phyloP scores from a whole-genome alignment of 2,113 vertebrate species.

The Dicrurus megarhynchus region DNA sequence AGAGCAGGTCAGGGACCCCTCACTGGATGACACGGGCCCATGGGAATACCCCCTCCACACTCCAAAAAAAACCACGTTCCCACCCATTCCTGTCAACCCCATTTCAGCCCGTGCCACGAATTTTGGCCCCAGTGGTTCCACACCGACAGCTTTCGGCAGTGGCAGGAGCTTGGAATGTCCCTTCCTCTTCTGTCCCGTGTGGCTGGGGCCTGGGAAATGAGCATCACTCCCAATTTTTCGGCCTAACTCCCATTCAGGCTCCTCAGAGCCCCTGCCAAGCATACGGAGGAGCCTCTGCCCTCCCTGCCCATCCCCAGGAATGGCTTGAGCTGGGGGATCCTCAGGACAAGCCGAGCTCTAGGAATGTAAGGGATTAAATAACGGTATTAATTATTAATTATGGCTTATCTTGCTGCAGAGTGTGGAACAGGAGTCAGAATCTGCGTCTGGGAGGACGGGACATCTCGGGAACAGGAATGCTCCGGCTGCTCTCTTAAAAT shows the following conservation, averaged over 20 bases:
- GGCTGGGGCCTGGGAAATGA: background rate
- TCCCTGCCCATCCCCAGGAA: fast-evolving
- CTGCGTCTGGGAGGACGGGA: conserved; percentile 6
- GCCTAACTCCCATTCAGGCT: background rate
- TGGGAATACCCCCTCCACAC: background rate
- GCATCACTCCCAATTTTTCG: background rate
- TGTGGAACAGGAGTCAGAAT: conserved; percentile 34
- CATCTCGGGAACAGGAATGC: conserved; percentile 11
- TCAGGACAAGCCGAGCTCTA: background rate
- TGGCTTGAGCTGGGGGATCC: background rate
- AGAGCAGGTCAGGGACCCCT: background rate
- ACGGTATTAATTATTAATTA: conserved; percentile 35
- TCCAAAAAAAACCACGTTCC: background rate
- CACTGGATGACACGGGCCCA: background rate
- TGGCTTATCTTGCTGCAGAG: conserved; percentile 26
- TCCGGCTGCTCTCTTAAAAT: conserved; percentile 21
- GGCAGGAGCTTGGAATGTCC: background rate
- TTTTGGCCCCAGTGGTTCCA: background rate
- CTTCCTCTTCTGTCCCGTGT: fast-evolving
- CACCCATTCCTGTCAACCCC: background rate
- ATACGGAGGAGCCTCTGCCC: background rate
- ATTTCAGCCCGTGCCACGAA: background rate
- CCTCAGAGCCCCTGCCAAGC: background rate
- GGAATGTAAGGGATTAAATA: background rate
- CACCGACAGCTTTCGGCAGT: fast-evolving